Evolutionary conservation across 2,797 vertebrate genomes (phyloP), one percentile per base, ranked within the genome.

Genomic region (Lateolabrax maculatus): DNA sequence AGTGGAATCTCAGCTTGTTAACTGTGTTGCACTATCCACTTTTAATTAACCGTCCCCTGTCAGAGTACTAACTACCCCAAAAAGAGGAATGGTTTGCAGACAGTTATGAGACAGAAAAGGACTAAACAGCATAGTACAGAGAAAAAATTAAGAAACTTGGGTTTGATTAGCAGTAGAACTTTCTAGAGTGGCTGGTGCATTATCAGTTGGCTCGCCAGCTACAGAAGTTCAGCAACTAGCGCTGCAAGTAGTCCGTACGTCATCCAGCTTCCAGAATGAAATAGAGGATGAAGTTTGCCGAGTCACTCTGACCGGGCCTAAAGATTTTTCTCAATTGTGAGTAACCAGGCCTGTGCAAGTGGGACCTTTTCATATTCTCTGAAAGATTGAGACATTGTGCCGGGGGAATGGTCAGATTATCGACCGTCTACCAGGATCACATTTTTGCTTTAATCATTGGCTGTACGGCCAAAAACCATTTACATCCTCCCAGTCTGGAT

Each of bases 391-490:
- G 75, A 84, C 71, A 72, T 78, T 80, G 66, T 78, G 58, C 46
- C 29, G 1, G 41, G 55, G 75, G 57, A 83, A 75, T 29, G 63
- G 70, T 41, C 2, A 5, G 60, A 78, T 83, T 81, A 85, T 79
- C 55, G 1, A 49, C 56, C 25, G 41, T 71, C 69, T 66, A 76
- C 67, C 63, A 67, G 55, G 39, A 78, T 84, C 53, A 70, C 64
- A 78, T 71, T 81, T 89, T 83, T 58, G 56, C 79, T 83, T 86
- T 67, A 85, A 84, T 84, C 72, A 79, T 60, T 29, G 21, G 19
- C 44, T 58, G 27, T 53, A 66, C 9, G 43, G 31, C 51, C 62
- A 60, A 71, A 84, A 75, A 58, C 49, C 67, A 80, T 78, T 84
- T 72, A 75, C 85, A 81, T 79, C 71, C 72, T 60, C 44, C 44